phyloP scores from a whole-genome alignment of 2,888 invertebrate genomes.

The Horisme vitalbata region DNA sequence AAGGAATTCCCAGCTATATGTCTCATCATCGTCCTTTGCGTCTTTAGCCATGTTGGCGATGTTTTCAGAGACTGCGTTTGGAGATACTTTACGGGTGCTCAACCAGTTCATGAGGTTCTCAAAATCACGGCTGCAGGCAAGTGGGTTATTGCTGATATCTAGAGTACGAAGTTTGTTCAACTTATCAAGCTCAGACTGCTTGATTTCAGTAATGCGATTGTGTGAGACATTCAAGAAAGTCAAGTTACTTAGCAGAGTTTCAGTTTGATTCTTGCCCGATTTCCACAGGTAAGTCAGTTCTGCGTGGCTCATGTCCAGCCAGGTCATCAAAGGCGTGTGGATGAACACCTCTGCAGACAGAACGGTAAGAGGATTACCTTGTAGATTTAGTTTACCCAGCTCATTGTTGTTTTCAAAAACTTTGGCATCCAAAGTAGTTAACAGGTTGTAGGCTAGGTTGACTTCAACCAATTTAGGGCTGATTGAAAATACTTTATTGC shows the following conservation, averaged over 20 bases:
- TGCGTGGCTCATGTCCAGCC: constrained; percentile 88
- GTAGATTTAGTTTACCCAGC: constrained; percentile 86
- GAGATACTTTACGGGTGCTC: constrained; percentile 81
- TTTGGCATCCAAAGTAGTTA: constrained; percentile 83
- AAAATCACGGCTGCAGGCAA: constrained; percentile 87
- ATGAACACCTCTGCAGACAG: constrained; percentile 87
- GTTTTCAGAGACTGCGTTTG: constrained; percentile 65
- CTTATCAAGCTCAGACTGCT: constrained; percentile 82
- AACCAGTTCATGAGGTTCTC: constrained; percentile 86
- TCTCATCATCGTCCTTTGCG: constrained; percentile 58
- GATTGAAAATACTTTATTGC: constrained; percentile 78
- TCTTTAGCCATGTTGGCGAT: constrained; percentile 69
- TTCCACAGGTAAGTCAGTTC: constrained; percentile 86
- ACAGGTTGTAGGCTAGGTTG: constrained; percentile 88
- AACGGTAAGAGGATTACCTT: constrained; percentile 87
- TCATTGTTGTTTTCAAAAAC: constrained; percentile 86
- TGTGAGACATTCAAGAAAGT: constrained; percentile 83
- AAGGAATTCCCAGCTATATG: constrained; percentile 76
- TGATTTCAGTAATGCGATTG: constrained; percentile 83
- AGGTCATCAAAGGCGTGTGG: constrained; percentile 83
- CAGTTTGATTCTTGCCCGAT: constrained; percentile 71
- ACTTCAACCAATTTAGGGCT: constrained; percentile 85
- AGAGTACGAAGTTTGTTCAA: constrained; percentile 82
- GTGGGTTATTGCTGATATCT: constrained; percentile 85
- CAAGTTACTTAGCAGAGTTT: constrained; percentile 77